These are phyloP conservation scores for Jaculus jaculus DNA, from an alignment of 2,113 vertebrate genomes.

Conservation along the genomic window DNA sequence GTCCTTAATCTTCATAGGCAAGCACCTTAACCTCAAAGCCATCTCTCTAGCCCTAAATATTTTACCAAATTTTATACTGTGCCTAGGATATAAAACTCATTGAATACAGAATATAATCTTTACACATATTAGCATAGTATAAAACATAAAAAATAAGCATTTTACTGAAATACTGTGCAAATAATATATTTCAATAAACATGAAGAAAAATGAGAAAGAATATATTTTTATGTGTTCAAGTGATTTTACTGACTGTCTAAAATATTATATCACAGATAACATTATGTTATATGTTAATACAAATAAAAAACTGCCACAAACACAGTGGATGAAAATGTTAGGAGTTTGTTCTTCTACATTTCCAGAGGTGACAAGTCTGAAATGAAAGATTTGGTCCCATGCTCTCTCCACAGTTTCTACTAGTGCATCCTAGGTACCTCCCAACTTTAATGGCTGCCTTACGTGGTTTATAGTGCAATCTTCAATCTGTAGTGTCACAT, in stretches of 20 bases:
- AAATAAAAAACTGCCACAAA: neutral
- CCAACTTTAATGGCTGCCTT: neutral
- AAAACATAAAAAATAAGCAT: neutral
- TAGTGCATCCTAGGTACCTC: neutral
- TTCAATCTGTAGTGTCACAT: neutral
- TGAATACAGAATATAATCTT: neutral
- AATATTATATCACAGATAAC: neutral
- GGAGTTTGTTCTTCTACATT: neutral
- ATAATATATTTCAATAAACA: neutral
- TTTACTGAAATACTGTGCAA: neutral
- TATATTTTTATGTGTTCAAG: neutral
- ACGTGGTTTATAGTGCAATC: neutral
- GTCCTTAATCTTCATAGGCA: too few species aligned
- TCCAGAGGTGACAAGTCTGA: neutral
- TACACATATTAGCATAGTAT: neutral
- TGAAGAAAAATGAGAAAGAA: neutral
- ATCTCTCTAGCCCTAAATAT: neutral
- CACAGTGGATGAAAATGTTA: neutral
- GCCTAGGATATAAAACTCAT: neutral
- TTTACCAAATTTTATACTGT: neutral
- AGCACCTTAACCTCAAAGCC: too few species aligned
- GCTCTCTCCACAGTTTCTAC: neutral
- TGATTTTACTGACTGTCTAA: neutral
- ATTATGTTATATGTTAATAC: too few species aligned
- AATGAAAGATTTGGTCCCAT: neutral